Base-by-base conservation (phyloP, 2,797 vertebrate species). In the Morus bassanus region DNA sequence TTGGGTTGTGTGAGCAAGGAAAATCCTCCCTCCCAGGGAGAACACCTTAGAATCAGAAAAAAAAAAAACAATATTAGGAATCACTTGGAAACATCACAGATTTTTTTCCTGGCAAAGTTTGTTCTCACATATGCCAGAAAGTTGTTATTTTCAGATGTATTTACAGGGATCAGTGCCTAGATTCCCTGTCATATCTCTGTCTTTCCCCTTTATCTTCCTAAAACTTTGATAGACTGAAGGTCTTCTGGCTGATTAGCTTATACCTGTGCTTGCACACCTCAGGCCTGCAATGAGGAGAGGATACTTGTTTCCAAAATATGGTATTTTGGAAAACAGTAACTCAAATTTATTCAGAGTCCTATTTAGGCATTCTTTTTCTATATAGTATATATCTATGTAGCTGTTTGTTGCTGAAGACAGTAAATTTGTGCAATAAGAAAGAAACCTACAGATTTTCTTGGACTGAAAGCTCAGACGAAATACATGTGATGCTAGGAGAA, bases 61-160 rank as follows among this genome's bases (percentile, higher is more conserved):
- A 63, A 81, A 85, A 33, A 88, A 88, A 57, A 5, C 25, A 85
- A 3, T 84, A 77, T 82, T 93, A 89, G 78, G 56, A 87, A 74
- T 54, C 11, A 3, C 41, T 93, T 94, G 54, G 33, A 91, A 91
- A 79, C 51, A 3, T 16, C 60, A 46, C 31, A 53, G 6, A 28
- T 51, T 87, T 85, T 86, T 87, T 89, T 91, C 18, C 27, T 85
- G 75, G 57, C 57, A 93, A 91, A 91, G 68, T 94, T 97, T 88
- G 78, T 91, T 93, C 82, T 94, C 41, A 79, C 60, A 74, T 59
- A 91, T 87, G 64, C 84, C 92, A 81, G 91, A 89, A 93, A 93
- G 86, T 94, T 95, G 78, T 95, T 97, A 75, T 96, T 97, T 96
- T 96, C 89, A 88, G 53, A 72, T 72, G 81, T 94, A 88, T 96